phyloP scores from a whole-genome alignment of 2,797 vertebrate species.

The Lepus oiostolus region DNA sequence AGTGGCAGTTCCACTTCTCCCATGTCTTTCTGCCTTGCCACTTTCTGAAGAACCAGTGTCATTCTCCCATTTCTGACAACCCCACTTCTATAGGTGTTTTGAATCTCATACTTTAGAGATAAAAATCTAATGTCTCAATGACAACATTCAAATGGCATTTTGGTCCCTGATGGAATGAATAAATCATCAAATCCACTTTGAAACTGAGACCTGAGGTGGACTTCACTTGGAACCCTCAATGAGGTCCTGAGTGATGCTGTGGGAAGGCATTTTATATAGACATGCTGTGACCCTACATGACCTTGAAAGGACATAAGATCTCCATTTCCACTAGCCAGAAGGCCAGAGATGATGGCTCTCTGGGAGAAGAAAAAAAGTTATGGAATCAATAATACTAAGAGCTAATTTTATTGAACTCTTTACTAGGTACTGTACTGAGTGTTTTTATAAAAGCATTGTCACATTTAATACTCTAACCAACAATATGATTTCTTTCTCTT shows the following conservation, averaged over 20 bases:
- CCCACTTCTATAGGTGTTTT: neutral
- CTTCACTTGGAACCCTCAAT: neutral
- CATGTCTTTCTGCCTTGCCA: neutral
- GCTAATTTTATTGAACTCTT: conserved; percentile 15
- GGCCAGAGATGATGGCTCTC: neutral
- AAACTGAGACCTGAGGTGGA: neutral
- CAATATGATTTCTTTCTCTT: neutral
- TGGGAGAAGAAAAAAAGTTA: neutral
- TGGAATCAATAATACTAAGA: conserved; percentile 8
- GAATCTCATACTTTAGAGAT: conserved; percentile 45
- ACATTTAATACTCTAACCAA: conserved; percentile 23
- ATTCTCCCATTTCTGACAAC: neutral
- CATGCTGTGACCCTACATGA: neutral
- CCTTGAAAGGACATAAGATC: neutral
- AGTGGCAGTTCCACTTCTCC: neutral
- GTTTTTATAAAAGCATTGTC: neutral
- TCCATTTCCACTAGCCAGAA: neutral
- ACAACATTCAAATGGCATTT: conserved; percentile 31
- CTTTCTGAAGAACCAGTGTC: neutral
- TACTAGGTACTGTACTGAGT: neutral
- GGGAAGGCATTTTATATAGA: neutral
- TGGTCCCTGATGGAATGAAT: conserved; percentile 51
- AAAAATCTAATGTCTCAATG: conserved; percentile 5
- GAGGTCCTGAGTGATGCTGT: conserved; percentile 18
- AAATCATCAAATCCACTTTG: conserved; percentile 56